Base-by-base conservation (phyloP, 2,797 vertebrate genomes). In the Artibeus jamaicensis region DNA sequence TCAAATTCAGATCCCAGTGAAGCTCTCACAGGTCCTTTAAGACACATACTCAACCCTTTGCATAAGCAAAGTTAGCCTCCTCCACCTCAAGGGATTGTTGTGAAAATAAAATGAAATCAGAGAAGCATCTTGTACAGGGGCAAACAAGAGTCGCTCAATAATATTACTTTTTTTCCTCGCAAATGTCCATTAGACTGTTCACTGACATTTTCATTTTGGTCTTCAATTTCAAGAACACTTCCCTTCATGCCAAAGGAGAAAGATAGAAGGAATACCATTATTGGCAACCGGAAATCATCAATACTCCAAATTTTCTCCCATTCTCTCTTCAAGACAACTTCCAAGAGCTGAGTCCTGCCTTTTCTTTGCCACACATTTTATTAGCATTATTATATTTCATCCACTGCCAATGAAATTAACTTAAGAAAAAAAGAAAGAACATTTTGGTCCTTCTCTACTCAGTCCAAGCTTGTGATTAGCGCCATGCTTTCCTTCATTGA, bases 321-420 rank as follows among this genome's bases (percentile, higher is more conserved):
- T 3, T 82, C 77, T 91, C 59, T 88, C 62, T 65, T 26, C n/a
- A 34, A 6, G 14, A n/a, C 32, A 39, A 81, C 84, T 93, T 91
- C 55, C 76, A 94, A 91, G 79, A 93, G 86, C 83, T 81, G 53
- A 95, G 62, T 59, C 67, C 83, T 91, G 55, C 12, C 76, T 96
- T 84, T 81, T 81, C 46, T 82, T 44, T 37, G 76, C 95, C 76
- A 48, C 65, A 53, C 29, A 67, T 79, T 92, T 86, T 81, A 86
- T 89, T 50, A 94, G 26, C 77, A 91, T 44, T 73, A 83, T 74
- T 89, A 59, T 77, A 53, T 62, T 70, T 73, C n/a, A 46, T 34
- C 78, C 71, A 67, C 26, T 73, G 76, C 73, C 91, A 96, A 90
- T 8, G 32, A 94, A 86, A 68, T 89, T 73, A 59, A 86, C 37